phyloP scores from a whole-genome alignment of 2,113 vertebrate genomes.

The Rhinogobius similis region DNA sequence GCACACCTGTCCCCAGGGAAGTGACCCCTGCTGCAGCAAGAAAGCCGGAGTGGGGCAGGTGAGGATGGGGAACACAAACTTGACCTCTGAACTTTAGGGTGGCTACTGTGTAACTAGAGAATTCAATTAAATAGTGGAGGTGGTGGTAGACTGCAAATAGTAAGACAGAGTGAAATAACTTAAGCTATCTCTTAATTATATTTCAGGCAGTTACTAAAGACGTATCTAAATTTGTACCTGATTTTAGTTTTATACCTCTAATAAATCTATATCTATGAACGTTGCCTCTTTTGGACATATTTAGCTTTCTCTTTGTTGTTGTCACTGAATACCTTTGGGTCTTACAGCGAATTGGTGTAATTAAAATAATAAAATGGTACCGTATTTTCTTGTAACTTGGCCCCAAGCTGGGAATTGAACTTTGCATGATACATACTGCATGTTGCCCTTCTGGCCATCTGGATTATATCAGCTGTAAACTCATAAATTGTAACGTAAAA shows the following conservation, averaged over 20 bases:
- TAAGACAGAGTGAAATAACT: too few species aligned
- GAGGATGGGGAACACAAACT: conserved; percentile 31
- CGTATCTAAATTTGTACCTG: too few species aligned
- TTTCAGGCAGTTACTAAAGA: too few species aligned
- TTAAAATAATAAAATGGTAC: not conserved
- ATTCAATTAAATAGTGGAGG: conserved; percentile 1
- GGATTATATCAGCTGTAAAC: not conserved
- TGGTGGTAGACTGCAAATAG: not conserved
- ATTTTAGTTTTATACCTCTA: too few species aligned
- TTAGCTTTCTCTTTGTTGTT: not conserved
- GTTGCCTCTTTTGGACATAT: too few species aligned
- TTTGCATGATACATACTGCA: too few species aligned
- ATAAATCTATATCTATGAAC: too few species aligned
- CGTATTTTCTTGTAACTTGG: not conserved
- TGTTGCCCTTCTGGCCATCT: not conserved
- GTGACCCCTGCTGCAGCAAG: conserved; percentile 21
- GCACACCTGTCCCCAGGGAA: conserved; percentile 55
- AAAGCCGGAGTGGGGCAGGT: conserved; percentile 24
- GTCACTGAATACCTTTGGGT: not conserved
- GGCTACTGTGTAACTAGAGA: not conserved
- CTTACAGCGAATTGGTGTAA: too few species aligned
- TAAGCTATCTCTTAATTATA: too few species aligned
- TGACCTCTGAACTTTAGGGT: conserved; percentile 40
- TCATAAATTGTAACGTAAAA: not conserved
- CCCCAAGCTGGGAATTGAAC: too few species aligned